Conservation (phyloP, 2,797 vertebrate species). For the Cossypha polioptera region DNA sequence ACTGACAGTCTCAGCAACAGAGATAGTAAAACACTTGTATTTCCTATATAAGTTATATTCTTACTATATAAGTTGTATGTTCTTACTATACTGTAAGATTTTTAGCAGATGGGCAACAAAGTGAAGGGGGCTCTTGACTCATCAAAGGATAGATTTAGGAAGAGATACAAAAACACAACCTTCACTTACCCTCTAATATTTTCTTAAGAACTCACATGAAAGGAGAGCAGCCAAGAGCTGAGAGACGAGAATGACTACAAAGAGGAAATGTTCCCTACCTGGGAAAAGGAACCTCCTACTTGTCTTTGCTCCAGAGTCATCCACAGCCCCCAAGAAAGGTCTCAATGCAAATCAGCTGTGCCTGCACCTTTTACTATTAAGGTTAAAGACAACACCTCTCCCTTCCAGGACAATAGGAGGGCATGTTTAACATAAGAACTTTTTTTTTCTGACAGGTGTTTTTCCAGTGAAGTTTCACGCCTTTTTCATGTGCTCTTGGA, state of each 20-base stretch:
- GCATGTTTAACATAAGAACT: fast-evolving
- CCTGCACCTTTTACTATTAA: not conserved
- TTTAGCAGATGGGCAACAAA: not conserved
- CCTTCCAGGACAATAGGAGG: not conserved
- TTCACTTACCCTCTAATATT: not conserved
- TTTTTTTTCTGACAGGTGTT: not conserved
- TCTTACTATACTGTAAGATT: not conserved
- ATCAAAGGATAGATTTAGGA: not conserved
- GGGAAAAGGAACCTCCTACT: not conserved
- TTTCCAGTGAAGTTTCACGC: not conserved
- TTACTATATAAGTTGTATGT: no score
- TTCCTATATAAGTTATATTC: not conserved
- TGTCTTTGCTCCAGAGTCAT: not conserved
- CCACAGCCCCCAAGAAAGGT: not conserved
- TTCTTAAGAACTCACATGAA: not conserved
- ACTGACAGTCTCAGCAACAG: not conserved
- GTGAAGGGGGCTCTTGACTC: not conserved
- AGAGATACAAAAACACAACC: not conserved
- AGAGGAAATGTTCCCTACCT: not conserved
- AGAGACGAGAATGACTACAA: not conserved
- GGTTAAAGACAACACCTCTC: not conserved
- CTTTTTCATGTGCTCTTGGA: not conserved
- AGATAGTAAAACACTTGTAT: not conserved
- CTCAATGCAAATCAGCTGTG: not conserved
- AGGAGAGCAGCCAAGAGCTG: not conserved